Base-by-base conservation (phyloP, 1,140 invertebrate genomes). In the Archegozetes longisetosus region DNA sequence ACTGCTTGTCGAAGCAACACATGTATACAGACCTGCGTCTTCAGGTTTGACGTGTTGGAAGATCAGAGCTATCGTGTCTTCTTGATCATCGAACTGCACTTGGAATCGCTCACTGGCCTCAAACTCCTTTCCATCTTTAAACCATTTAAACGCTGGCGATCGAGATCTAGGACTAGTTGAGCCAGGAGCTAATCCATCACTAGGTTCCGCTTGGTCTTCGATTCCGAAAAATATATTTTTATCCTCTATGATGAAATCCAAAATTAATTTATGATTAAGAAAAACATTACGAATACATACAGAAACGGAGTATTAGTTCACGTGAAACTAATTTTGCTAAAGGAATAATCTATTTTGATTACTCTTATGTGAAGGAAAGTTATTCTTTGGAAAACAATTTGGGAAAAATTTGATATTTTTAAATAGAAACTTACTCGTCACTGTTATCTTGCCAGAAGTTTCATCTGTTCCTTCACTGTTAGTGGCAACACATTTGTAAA, bases 21-120 rank as follows among this genome's bases (percentile, higher is more conserved):
- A 95, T 0, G 91, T 95, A 71, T 96, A 95, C 3, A 92, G 75
- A 3, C 91, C 91, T 25, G 88, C 88, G 71, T 95, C 89, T 69
- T 92, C 88, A 0, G 87, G 87, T 67, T 82, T 87, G 0, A 94
- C 89, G 66, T 94, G 86, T 67, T 92, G 87, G 72, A 97, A 94
- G 0, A 93, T 84, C 13, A 96, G 73, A 22, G 86, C 87, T 51
- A 94, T 74, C 0, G 85, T 92, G 67, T 94, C 90, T 67, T 93
- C 89, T 64, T 92, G 86, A 65, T 92, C 87, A 64, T 76, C 84
- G 67, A 92, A 85, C 9, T 92, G 73, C 20, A 96, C 88, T 72
- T 95, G 92, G 70, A 94, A 94, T 57, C 89, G 80, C 68, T 94
- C 89, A 68, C 89, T 86, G 2, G 90, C 87, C 68, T 91, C 85